Conservation (phyloP, 1,140 invertebrate genomes). For the Hyles vespertilio region DNA sequence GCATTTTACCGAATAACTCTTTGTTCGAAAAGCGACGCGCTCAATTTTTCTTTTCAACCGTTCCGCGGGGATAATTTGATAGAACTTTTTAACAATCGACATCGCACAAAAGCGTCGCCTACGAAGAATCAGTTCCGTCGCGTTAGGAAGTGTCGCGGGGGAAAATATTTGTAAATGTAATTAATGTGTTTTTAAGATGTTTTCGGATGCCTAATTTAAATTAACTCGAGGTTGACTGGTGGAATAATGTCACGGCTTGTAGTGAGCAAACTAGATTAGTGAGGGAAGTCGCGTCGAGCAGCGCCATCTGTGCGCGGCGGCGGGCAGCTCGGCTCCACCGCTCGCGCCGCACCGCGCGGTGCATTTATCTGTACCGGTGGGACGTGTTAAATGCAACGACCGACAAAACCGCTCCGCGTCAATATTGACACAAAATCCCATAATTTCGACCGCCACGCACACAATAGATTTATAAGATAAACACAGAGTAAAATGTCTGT, state of each 20-base stretch:
- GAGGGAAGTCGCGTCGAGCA: slow-evolving; percentile 39
- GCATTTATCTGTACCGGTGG: slow-evolving; percentile 34
- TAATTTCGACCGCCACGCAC: slow-evolving; percentile 69
- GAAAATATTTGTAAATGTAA: not conserved
- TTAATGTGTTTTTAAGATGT: not conserved
- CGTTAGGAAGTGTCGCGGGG: too few species aligned
- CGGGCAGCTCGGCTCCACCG: not conserved
- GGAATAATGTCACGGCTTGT: too few species aligned
- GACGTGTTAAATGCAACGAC: slow-evolving; percentile 66
- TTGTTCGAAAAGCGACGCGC: slow-evolving; percentile 38
- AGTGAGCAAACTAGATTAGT: not conserved
- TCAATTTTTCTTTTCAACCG: slow-evolving; percentile 43
- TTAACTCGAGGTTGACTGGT: too few species aligned
- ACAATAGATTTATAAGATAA: slow-evolving; percentile 75
- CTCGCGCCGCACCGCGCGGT: not conserved
- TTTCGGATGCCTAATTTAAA: too few species aligned
- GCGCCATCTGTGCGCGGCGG: slow-evolving; percentile 9
- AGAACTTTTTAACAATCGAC: slow-evolving; percentile 1
- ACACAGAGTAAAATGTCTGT: slow-evolving; percentile 71
- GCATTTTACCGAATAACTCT: slow-evolving; percentile 58
- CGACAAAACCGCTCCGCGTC: slow-evolving; percentile 51
- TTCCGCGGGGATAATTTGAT: slow-evolving; percentile 17
- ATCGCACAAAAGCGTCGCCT: too few species aligned
- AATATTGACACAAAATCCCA: slow-evolving; percentile 72
- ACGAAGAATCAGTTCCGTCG: too few species aligned